A percentile compares a stretch with the other conserved stretches of the same genome.
Evolutionary conservation across 2,888 invertebrate genomes (phyloP).

Genomic region (Lycaena phlaeas): DNA sequence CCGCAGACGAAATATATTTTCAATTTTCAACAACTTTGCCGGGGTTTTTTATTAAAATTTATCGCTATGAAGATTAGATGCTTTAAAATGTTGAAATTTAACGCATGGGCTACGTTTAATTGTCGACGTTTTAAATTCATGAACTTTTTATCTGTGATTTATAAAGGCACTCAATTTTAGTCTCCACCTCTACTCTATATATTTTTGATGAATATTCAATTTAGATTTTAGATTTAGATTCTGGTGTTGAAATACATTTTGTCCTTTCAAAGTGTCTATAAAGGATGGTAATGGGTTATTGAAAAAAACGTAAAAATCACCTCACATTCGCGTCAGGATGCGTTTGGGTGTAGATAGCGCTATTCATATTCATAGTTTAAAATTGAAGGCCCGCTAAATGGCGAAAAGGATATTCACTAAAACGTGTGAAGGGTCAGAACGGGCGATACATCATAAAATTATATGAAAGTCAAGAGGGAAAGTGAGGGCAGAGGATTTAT

Average conservation of each 20-base stretch:
- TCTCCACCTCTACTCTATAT: too few relatives aligned
- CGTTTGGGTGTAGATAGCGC: conserved; percentile 24
- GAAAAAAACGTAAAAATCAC: conserved; percentile 3
- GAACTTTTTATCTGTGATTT: too few relatives aligned
- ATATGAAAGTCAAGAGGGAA: conserved; percentile 70
- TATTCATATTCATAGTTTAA: conserved; percentile 38
- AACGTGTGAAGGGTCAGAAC: conserved; percentile 67
- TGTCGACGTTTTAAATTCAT: too few relatives aligned
- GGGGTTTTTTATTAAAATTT: conserved; percentile 51
- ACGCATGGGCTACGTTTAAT: neutral
- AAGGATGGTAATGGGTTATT: conserved; percentile 3
- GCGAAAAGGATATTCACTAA: conserved; percentile 23
- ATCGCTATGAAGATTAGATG: conserved; percentile 23
- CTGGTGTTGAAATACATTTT: too few relatives aligned
- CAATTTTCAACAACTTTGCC: conserved; percentile 54
- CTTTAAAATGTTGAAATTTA: conserved; percentile 5
- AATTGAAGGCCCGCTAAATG: conserved; percentile 37
- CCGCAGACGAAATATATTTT: conserved; percentile 62
- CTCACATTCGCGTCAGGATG: conserved; percentile 24
- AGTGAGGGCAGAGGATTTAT: conserved; percentile 63
- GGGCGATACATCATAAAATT: conserved; percentile 70
- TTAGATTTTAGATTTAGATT: too few relatives aligned
- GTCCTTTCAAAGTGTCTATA: conserved; percentile 4
- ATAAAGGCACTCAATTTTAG: too few relatives aligned
- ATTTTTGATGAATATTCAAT: too few relatives aligned